Evolutionary conservation across 1,140 invertebrate genomes (phyloP), one percentile per base, ranked within the genome.

Genomic region (Drosophila aff.): DNA sequence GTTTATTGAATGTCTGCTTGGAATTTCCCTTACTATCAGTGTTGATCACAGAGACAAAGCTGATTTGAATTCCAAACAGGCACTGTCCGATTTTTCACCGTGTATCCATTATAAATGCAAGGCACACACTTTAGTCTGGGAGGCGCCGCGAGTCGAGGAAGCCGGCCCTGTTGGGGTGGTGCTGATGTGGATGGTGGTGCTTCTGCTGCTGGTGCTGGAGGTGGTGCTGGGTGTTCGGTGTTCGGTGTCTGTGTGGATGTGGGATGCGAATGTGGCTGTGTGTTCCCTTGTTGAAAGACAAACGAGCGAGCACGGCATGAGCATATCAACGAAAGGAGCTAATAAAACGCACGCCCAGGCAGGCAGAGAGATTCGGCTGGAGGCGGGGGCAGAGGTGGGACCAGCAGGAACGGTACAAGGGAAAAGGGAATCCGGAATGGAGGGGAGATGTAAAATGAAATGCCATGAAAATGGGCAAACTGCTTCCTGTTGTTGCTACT

Each of bases 251-350:
- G 58, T 61, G 47, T 72, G 47, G 52, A 49, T 82, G n/a, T 67
- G 28, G 38, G 38, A 36, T 67, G 62, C 68, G n/a, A n/a, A 40
- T 61, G 55, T 47, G 40, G 41, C 16, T 62, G 64, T 79, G 65
- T 66, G 71, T 72, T 46, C 67, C 67, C 57, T 76, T 59, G 84
- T 63, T 87, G 84, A 87, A 87, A 87, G 84, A 89, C 77, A 87
- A 87, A 87, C 84, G 84, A 79, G 77, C 85, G 81, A 81, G 85
- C 81, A 87, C 84, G 72, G 84, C 81, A 81, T 87, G 81, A 87
- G 84, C 84, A 89, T 87, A 89, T 87, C 84, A 87, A 87, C 84
- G 85, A 89, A 89, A 89, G 84, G 84, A 87, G 84, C 84, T 87
- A 90, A 90, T 89, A 89, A 89, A 90, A 89, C 84, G 69, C 85